Conservation (phyloP, 1,140 invertebrate species). For the honey bee (Apis mellifera) region Amel_HAv3.1 CM009934.2:10755501-10756000, state of each 20-base stretch:
- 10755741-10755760: background rate
- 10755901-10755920: background rate
- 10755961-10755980: too few relatives aligned
- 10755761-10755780: constrained; percentile 21
- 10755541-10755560: background rate
- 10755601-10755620: background rate
- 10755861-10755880: background rate
- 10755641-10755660: background rate
- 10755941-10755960: too few relatives aligned
- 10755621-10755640: background rate
- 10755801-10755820: background rate
- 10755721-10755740: constrained; percentile 23
- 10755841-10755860: background rate
- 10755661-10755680: constrained; percentile 20
- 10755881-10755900: background rate
- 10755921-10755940: too few relatives aligned
- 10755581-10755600: background rate
- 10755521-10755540: constrained; percentile 20
- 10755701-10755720: too few relatives aligned
- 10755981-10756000: background rate
- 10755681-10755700: background rate
- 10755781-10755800: background rate
- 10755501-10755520: constrained; percentile 17
- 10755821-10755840: background rate
- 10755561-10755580: background rate